Evolutionary conservation across 2,888 invertebrate genomes (phyloP), one percentile per base, ranked within the genome.

Genomic region (Limenitis camilla): DNA sequence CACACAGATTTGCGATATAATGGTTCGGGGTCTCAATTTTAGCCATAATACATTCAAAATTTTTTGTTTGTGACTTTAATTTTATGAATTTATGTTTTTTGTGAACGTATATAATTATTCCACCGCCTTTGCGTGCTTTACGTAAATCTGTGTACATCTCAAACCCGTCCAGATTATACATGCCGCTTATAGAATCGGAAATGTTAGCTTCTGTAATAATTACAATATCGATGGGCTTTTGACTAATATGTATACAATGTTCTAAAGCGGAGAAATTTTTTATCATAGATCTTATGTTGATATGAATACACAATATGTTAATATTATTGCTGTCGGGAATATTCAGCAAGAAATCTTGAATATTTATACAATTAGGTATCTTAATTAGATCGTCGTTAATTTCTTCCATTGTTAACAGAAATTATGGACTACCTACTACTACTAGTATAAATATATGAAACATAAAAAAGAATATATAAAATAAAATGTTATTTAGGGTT

Each of bases 261-360:
- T 45, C 45, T 36, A 45, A n/a, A 6, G 5, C n/a, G 8, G 45
- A 29, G 9, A 45, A 45, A 10, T 36, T 45, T 45, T 45, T 38
- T 28, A n/a, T n/a, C n/a, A n/a, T n/a, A n/a, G n/a, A n/a, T n/a
- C n/a, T n/a, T n/a, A n/a, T n/a, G n/a, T 45, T 45, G 6, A 38
- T 45, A 45, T 45, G 45, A 19, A 45, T 29, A 19, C 45, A 45
- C n/a, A n/a, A n/a, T n/a, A n/a, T n/a, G n/a, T n/a, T n/a, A n/a
- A n/a, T n/a, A n/a, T n/a, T n/a, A n/a, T n/a, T n/a, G n/a, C n/a
- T n/a, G n/a, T n/a, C n/a, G 28, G n/a, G 35, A 36, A 45, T 45
- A 36, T 27, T 6, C 5, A 36, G 19, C 8, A 43, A 6, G 19
- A 43, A 43, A 43, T 43, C 11, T 10, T 43, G 42, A 19, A 43